Evolutionary conservation across 2,888 invertebrate species (phyloP).

Genomic region (Spodoptera picta): DNA sequence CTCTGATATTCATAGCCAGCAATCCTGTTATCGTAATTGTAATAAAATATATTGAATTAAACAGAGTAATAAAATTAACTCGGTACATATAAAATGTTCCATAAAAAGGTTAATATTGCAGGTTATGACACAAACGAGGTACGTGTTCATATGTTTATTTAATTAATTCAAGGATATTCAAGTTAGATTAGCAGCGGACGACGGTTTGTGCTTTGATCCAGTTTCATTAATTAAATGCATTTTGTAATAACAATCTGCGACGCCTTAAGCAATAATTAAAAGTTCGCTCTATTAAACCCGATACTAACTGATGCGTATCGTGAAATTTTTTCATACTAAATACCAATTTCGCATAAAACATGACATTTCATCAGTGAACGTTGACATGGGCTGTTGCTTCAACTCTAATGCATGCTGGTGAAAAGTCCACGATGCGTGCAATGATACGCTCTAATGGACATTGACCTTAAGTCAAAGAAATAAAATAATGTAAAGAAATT

Average conservation of each 20-base stretch:
- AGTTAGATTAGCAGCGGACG: no score
- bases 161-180: no score
- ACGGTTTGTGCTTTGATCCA: slow-evolving; percentile 8
- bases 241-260: slow-evolving; percentile 24
- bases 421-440: slow-evolving; percentile 36
- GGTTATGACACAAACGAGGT: no score
- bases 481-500: slow-evolving; percentile 9
- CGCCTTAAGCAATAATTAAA: slow-evolving; percentile 30
- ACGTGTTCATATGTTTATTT: not conserved
- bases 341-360: slow-evolving; percentile 39
- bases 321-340: slow-evolving; percentile 38
- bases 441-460: slow-evolving; percentile 35
- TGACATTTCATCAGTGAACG: slow-evolving; percentile 30
- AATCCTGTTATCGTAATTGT: no score
- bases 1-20: no score
- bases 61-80: no score
- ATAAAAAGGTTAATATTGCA: no score
- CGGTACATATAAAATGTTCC: no score
- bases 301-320: slow-evolving; percentile 31
- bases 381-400: slow-evolving; percentile 45
- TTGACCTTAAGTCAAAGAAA: slow-evolving; percentile 32
- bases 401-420: slow-evolving; percentile 29
- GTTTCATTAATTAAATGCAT: slow-evolving; percentile 26
- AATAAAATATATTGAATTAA: no score
- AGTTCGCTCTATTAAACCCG: slow-evolving; percentile 43